Evolutionary conservation across 1,140 invertebrate genomes (phyloP).

Genomic region (Apocrypta bakeri): DNA sequence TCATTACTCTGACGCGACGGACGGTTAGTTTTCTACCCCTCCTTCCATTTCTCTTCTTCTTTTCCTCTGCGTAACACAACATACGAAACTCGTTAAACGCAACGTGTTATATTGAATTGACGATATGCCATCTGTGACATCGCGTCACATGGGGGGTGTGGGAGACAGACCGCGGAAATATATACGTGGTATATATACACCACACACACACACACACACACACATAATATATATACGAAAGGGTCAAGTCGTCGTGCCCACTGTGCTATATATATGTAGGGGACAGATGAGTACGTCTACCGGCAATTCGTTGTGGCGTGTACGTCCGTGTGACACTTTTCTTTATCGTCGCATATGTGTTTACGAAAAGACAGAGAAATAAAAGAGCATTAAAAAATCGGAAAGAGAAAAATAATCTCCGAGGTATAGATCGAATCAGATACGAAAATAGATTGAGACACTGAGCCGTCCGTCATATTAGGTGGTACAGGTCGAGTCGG

Average conservation of each 20-base stretch:
- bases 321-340: not conserved
- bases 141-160: not conserved
- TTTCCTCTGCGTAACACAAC: conserved; percentile 10
- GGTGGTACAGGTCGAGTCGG: not conserved
- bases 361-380: not conserved
- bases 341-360: not conserved
- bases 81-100: conserved; percentile 70
- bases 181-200: not conserved
- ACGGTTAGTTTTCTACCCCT: conserved; percentile 62
- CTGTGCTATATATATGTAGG: not conserved
- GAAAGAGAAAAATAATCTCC: not conserved
- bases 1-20: conserved; percentile 73
- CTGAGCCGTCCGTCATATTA: not conserved
- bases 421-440: not conserved
- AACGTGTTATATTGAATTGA: conserved; percentile 59
- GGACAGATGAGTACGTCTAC: not conserved
- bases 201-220: not conserved
- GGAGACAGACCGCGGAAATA: not conserved
- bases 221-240: not conserved
- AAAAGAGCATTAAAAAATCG: not conserved
- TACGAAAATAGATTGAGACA: not conserved
- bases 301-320: conserved; percentile 8
- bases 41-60: conserved; percentile 26
- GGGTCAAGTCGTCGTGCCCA: no score
- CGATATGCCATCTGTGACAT: conserved; percentile 39